Evolutionary conservation across 2,113 vertebrate species (phyloP).

Genomic region (Panurus biarmicus): DNA sequence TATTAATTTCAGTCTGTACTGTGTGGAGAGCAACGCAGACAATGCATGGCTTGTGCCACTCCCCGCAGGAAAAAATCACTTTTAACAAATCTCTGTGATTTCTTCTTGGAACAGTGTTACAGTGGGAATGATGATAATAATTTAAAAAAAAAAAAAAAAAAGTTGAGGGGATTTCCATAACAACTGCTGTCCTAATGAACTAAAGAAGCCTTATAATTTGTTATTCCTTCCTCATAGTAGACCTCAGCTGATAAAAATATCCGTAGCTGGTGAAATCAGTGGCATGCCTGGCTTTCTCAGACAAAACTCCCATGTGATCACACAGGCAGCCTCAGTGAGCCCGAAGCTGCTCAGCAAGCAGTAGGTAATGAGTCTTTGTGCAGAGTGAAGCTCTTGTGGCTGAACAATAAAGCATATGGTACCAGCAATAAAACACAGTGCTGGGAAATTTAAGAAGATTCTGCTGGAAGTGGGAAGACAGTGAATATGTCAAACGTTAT

Average conservation of each 20-base stretch:
- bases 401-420: constrained; percentile 94
- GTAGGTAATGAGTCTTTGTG: constrained; percentile 99
- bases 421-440: constrained; percentile 80
- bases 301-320: constrained; percentile 96
- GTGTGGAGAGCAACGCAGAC: constrained; percentile 19
- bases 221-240: constrained; percentile 73
- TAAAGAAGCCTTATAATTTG: constrained; percentile 62
- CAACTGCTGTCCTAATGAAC: constrained; percentile 59
- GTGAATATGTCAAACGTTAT: constrained; percentile 63
- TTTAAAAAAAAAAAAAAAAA: neutral
- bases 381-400: constrained; percentile 80
- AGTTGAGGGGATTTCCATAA: constrained; percentile 61
- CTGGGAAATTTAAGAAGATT: constrained; percentile 81
- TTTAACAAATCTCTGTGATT: constrained; percentile 38
- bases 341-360: constrained; percentile 85
- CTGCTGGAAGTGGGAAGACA: constrained; percentile 66
- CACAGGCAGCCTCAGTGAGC: constrained; percentile 86
- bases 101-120: neutral
- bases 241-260: constrained; percentile 90
- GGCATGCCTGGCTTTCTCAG: constrained; percentile 81
- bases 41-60: constrained; percentile 21
- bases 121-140: neutral
- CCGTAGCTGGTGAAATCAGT: constrained; percentile 87
- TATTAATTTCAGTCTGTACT: constrained; percentile 34
- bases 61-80: constrained; percentile 18